Conservation (phyloP, 1,140 invertebrate genomes). For the Rhagoletis zephyria region DNA sequence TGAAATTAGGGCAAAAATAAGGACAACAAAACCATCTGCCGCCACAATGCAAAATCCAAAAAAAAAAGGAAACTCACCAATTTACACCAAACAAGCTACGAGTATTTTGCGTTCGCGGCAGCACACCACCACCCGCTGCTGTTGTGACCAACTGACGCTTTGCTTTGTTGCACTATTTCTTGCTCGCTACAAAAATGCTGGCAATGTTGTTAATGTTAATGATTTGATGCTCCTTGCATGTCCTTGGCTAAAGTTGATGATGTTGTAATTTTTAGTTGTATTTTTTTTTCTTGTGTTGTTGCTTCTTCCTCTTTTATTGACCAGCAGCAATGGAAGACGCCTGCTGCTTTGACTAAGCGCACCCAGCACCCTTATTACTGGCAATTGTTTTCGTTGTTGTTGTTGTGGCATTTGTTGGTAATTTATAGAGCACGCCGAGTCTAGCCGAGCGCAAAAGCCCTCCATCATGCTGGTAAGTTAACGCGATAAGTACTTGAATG, state of each 20-base stretch:
- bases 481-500: conserved; percentile 59
- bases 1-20: background rate
- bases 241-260: conserved; percentile 24
- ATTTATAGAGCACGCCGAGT: conserved; percentile 38
- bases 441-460: conserved; percentile 26
- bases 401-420: conserved; percentile 46
- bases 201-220: too few relatives aligned
- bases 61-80: too few relatives aligned
- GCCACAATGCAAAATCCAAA: too few relatives aligned
- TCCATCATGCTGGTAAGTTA: conserved; percentile 57
- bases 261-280: conserved; percentile 36
- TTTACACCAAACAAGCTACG: too few relatives aligned
- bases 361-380: conserved; percentile 42
- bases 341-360: conserved; percentile 33
- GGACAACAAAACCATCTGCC: too few relatives aligned
- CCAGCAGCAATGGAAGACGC: conserved; percentile 6
- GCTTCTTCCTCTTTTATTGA: conserved; percentile 25
- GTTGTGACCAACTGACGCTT: too few relatives aligned
- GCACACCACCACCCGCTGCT: too few relatives aligned
- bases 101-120: too few relatives aligned
- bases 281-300: conserved; percentile 25
- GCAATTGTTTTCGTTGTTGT: background rate
- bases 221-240: too few relatives aligned
- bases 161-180: too few relatives aligned
- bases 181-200: too few relatives aligned